A percentile compares a stretch with the other conserved stretches of the same genome.
These are phyloP conservation scores for Dendrophyllia cribrosa DNA, from an alignment of 64 coral and sea anemone species.

Conservation along the genomic window DNA sequence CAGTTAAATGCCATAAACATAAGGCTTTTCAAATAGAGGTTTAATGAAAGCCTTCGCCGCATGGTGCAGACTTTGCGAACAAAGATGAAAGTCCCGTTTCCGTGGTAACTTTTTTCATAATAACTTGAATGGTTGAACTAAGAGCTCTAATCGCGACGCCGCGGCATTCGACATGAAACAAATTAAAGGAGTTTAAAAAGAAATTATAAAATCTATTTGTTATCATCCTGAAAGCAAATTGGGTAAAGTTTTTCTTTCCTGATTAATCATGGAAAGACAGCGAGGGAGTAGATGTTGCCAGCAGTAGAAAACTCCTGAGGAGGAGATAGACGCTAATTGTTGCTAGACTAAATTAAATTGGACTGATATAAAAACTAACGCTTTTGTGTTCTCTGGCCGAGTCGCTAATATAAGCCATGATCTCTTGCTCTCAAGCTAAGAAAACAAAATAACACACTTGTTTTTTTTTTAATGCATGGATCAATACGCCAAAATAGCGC, in stretches of 20 bases:
- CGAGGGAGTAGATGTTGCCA: neutral
- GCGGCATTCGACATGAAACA: neutral
- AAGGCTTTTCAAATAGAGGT: constrained; percentile 23
- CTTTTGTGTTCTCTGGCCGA: constrained; percentile 22
- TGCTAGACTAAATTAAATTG: constrained; percentile 32
- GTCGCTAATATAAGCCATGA: constrained; percentile 4
- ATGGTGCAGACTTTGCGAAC: constrained; percentile 20
- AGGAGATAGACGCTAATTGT: constrained; percentile 5
- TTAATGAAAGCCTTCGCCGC: constrained; percentile 48
- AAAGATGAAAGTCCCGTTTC: constrained; percentile 32
- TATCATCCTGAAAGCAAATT: constrained; percentile 1
- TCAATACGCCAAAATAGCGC: neutral
- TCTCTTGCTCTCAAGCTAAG: neutral
- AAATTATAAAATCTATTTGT: constrained; percentile 15
- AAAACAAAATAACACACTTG: constrained; percentile 3
- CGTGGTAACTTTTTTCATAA: constrained; percentile 14
- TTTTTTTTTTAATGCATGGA: constrained; percentile 6
- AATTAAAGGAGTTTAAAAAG: constrained; percentile 19
- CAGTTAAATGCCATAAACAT: neutral
- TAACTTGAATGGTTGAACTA: neutral
- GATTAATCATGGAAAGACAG: neutral
- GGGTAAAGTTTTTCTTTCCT: neutral
- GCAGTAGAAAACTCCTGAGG: neutral
- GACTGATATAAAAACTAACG: constrained; percentile 1
- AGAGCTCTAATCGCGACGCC: neutral